phyloP scores from a whole-genome alignment of 2,797 vertebrate genomes.

The Premnoplex brunnescens region DNA sequence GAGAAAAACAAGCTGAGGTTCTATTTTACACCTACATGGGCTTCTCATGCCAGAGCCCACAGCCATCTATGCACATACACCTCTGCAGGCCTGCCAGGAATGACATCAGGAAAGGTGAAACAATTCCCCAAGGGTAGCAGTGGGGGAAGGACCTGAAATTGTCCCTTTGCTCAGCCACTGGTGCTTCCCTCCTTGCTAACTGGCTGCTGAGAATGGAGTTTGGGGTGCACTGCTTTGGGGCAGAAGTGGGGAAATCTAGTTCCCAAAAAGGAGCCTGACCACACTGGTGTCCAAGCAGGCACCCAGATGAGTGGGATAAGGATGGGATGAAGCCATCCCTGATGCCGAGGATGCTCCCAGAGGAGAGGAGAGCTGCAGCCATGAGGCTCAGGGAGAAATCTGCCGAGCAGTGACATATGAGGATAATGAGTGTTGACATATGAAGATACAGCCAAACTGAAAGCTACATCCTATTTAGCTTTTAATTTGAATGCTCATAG shows the following conservation, averaged over 20 bases:
- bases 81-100: neutral
- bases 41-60: neutral
- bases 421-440: constrained; percentile 74
- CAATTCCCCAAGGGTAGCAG: neutral
- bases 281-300: neutral
- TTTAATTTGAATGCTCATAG: constrained; percentile 80
- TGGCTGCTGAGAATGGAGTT: rapidly evolving
- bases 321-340: neutral
- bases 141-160: rapidly evolving
- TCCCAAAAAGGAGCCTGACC: neutral
- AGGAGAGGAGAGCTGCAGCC: neutral
- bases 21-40: rapidly evolving
- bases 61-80: neutral
- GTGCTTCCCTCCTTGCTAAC: neutral
- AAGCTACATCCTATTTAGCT: constrained; percentile 82
- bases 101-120: neutral
- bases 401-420: constrained; percentile 38
- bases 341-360: neutral
- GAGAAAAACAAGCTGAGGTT: rapidly evolving
- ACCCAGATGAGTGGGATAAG: neutral
- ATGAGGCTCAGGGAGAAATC: neutral
- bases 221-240: neutral
- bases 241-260: neutral
- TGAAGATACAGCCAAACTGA: constrained; percentile 74
- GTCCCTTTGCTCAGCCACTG: neutral